These are phyloP conservation scores for Myotis vivesi DNA, from an alignment of 2,797 vertebrate genomes.

Conservation along the genomic window DNA sequence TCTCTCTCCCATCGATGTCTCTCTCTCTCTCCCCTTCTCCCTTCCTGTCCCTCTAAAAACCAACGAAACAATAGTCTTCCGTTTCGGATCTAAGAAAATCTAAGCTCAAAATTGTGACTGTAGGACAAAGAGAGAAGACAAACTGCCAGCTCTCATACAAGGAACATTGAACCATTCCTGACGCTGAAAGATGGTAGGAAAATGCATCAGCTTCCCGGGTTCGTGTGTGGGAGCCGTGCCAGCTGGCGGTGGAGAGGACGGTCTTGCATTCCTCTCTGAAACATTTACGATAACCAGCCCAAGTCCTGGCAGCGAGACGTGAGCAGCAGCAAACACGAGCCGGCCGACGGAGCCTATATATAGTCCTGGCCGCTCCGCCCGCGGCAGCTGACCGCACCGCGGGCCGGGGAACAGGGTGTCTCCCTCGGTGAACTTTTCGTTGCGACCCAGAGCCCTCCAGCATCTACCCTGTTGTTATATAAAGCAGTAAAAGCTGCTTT, in stretches of 20 bases:
- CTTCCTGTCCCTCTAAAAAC: too few species aligned
- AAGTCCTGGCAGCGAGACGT: neutral
- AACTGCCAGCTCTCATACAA: neutral
- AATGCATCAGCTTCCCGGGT: neutral
- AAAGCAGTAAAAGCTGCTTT: neutral
- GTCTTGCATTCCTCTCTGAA: neutral
- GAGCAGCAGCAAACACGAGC: neutral
- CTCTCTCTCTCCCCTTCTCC: neutral
- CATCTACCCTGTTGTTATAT: neutral
- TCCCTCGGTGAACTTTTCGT: neutral
- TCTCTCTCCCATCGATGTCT: neutral
- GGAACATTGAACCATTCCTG: neutral
- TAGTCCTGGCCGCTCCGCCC: neutral
- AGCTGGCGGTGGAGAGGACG: neutral
- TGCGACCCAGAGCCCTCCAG: neutral
- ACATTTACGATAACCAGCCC: neutral
- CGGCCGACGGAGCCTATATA: neutral
- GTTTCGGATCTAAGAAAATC: neutral
- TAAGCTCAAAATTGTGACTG: neutral
- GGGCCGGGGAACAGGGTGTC: neutral
- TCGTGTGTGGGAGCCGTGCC: neutral
- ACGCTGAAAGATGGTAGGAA: neutral
- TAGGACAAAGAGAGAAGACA: conserved; percentile 29
- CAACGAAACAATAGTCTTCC: neutral
- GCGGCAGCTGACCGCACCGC: neutral